Percentiles rank a stretch among this genome's conserved stretches.
Conservation (phyloP, 2,888 invertebrate genomes). For the Sclerodermus sp. region DNA sequence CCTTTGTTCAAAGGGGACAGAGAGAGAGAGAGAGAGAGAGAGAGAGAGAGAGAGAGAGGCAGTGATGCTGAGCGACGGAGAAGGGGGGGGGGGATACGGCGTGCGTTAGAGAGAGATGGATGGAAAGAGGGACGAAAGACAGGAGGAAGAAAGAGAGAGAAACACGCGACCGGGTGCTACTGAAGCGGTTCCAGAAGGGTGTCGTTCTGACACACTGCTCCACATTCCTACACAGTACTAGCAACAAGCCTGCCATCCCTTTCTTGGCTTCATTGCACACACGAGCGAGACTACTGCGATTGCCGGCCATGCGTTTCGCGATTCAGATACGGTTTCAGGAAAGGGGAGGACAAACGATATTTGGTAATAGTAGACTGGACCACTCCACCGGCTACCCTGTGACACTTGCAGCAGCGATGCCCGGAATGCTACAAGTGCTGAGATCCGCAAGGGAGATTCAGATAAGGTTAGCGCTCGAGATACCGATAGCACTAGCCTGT, state of each 20-base stretch:
- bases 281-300: slow-evolving; percentile 1
- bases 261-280: slow-evolving; percentile 8
- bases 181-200: slow-evolving; percentile 39
- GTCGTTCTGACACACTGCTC: slow-evolving; percentile 52
- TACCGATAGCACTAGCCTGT: too few relatives aligned
- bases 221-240: slow-evolving; percentile 43
- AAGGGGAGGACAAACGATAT: too few relatives aligned
- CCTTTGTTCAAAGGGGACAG: slow-evolving; percentile 1
- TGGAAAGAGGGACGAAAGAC: slow-evolving; percentile 27
- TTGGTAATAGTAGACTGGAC: too few relatives aligned
- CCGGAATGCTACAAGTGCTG: too few relatives aligned
- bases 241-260: slow-evolving; percentile 14
- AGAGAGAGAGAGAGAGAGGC: slow-evolving; percentile 9
- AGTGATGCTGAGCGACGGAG: slow-evolving; percentile 7
- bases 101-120: slow-evolving; percentile 4
- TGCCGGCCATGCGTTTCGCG: slow-evolving; percentile 12
- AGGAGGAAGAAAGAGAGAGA: slow-evolving; percentile 19
- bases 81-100: slow-evolving; percentile 8
- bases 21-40: slow-evolving; percentile 10
- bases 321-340: slow-evolving; percentile 11
- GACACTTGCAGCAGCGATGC: too few relatives aligned
- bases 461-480: too few relatives aligned
- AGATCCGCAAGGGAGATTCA: slow-evolving; percentile 17
- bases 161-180: slow-evolving; percentile 21
- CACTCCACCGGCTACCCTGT: too few relatives aligned